These are phyloP conservation scores for Aurelia coerulea DNA, from an alignment of 30 jellyfish, hydroid and myxozoan species.

Conservation along the genomic window DNA sequence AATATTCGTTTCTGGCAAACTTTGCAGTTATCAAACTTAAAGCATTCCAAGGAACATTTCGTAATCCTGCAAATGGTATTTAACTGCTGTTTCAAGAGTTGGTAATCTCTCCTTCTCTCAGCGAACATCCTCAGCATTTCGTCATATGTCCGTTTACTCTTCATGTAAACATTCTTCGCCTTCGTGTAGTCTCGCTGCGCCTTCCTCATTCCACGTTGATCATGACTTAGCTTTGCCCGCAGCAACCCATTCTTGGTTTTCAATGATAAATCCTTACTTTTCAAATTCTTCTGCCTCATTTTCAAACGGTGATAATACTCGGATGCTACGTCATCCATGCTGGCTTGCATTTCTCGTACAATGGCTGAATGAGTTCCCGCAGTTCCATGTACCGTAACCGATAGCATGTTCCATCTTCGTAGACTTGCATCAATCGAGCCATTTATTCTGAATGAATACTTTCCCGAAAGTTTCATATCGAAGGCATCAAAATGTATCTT, in stretches of 20 bases:
- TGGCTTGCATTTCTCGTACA: conserved; percentile 57
- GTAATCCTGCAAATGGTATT: conserved; percentile 49
- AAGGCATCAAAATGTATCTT: conserved; percentile 24
- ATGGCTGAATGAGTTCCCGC: conserved; percentile 50
- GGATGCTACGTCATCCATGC: conserved; percentile 35
- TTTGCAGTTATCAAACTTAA: conserved; percentile 58
- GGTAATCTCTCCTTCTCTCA: conserved; percentile 6
- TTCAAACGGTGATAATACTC: conserved; percentile 22
- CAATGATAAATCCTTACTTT: conserved; percentile 6
- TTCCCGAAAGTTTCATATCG: conserved; percentile 55
- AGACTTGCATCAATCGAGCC: conserved; percentile 62
- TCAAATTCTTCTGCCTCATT: conserved; percentile 21
- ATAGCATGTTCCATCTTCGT: conserved; percentile 77
- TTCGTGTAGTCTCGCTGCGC: conserved; percentile 1
- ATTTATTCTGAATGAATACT: conserved; percentile 56
- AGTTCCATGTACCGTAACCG: conserved; percentile 49
- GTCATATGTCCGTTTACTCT: conserved; percentile 12
- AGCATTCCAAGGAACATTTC: conserved; percentile 68
- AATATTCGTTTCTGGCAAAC: conserved; percentile 73
- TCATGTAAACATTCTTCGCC: conserved; percentile 11
- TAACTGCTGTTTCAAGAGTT: conserved; percentile 25
- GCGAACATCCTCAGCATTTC: conserved; percentile 15
- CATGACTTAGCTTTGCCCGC: conserved; percentile 25
- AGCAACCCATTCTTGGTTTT: conserved; percentile 26
- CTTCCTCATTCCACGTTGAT: conserved; percentile 21